Percentiles rank a stretch among this genome's conserved stretches.
Evolutionary conservation across 2,888 invertebrate genomes (phyloP).

Genomic region (Diploptera punctata): DNA sequence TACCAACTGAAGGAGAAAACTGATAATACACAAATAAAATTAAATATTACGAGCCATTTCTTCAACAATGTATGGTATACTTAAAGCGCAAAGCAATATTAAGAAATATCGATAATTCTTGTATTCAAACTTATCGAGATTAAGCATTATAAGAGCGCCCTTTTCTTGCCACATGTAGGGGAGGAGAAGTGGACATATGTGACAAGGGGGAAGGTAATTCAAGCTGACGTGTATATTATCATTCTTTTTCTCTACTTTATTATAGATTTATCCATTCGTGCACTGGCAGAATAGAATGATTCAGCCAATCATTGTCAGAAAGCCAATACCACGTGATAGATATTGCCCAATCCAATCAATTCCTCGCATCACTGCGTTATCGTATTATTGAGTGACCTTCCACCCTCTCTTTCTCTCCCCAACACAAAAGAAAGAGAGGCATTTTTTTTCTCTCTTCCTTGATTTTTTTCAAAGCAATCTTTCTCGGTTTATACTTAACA

Average conservation of each 20-base stretch:
- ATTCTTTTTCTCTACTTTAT: neutral
- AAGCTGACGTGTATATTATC: neutral
- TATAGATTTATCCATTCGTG: neutral
- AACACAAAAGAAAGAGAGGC: constrained; percentile 2
- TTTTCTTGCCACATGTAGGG: neutral
- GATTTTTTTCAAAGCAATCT: neutral
- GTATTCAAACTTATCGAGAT: no score
- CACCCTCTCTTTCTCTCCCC: neutral
- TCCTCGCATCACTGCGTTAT: constrained; percentile 19
- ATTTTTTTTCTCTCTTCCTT: neutral
- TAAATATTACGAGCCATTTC: no score
- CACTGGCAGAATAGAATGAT: constrained; percentile 8
- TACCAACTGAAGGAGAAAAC: no score
- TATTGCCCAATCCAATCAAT: constrained; percentile 21
- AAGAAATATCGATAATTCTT: no score
- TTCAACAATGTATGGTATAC: no score
- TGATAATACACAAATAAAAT: no score
- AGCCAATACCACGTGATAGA: constrained; percentile 19
- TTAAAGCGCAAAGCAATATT: no score
- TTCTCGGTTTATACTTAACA: neutral
- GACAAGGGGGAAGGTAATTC: neutral
- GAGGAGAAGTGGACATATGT: constrained; percentile 14
- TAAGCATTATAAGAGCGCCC: no score
- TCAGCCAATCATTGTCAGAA: constrained; percentile 16
- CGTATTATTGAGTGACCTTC: constrained; percentile 14